These are phyloP conservation scores for Trinectes maculatus DNA, from an alignment of 2,113 vertebrate genomes.

Conservation along the genomic window DNA sequence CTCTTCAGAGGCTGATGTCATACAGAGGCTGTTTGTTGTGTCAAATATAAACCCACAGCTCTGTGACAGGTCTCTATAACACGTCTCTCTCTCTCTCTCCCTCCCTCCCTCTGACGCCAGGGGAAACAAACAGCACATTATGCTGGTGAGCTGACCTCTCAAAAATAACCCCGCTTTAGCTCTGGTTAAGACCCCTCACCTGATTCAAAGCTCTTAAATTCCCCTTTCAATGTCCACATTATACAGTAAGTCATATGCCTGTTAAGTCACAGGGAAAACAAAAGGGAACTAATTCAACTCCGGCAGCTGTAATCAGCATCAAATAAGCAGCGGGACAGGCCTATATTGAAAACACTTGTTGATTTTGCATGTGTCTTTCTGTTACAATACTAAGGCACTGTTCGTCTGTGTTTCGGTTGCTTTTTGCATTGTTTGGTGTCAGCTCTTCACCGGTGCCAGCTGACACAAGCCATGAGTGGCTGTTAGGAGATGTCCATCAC, in stretches of 20 bases:
- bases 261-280: slow-evolving; percentile 9
- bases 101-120: slow-evolving; percentile 27
- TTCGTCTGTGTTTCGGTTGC: no score
- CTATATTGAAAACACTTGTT: background rate
- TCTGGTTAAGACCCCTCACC: slow-evolving; percentile 67
- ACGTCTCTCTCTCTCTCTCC: slow-evolving; percentile 10
- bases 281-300: background rate
- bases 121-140: slow-evolving; percentile 72
- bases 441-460: slow-evolving; percentile 15
- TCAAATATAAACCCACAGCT: slow-evolving; percentile 3
- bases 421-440: background rate
- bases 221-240: slow-evolving; percentile 44
- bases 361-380: no score
- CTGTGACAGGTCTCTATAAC: background rate
- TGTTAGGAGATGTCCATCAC: slow-evolving; percentile 24
- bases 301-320: background rate
- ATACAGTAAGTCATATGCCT: slow-evolving; percentile 35
- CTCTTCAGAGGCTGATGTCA: background rate
- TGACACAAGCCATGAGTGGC: slow-evolving; percentile 18
- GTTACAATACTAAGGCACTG: no score
- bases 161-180: slow-evolving; percentile 62
- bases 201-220: slow-evolving; percentile 66
- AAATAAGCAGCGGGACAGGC: background rate
- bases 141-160: slow-evolving; percentile 52
- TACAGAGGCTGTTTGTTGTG: slow-evolving; percentile 17